Base-by-base conservation (phyloP, 2,888 invertebrate species). In the Epinotia brunnichana region DNA sequence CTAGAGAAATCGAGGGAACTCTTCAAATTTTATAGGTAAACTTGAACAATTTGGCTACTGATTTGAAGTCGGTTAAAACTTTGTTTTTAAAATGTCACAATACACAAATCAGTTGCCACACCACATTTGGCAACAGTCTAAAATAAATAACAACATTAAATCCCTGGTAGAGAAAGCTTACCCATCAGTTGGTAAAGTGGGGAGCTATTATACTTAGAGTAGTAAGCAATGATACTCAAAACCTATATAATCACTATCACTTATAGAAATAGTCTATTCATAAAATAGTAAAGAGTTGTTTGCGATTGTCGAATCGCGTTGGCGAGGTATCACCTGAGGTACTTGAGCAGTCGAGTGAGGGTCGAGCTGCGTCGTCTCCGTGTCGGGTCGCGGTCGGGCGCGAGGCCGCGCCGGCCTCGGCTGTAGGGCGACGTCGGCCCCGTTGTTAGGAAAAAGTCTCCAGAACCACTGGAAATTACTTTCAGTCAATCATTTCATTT, bases 401-500 rank as follows among this genome's bases (percentile, higher is more conserved):
- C 81, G 29, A 85, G 75, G 1, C 92, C 92, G 11, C 79, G 80
- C 0, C 48, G 10, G 0, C 89, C 90, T 78, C 81, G 83, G 4
- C 87, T 87, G 76, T 77, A 92, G 0, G 85, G 85, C 0, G 87
- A 73, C 0, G 76, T 75, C 0, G 80, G 15, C 61, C 87, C 87
- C 11, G 93, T 93, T 0, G 82, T 83, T 17, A 93, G 80, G 78
- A 81, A 93, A 76, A 80, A 92, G 81, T 91, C 89, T 15, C 92
- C 93, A 73, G 80, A 81, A 3, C 88, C 86, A 35, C 93, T 93
- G 88, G 48, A n/a, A n/a, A n/a, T n/a, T n/a, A n/a, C n/a, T n/a
- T n/a, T n/a, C n/a, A n/a, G n/a, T n/a, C n/a, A n/a, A n/a, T n/a
- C n/a, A n/a, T n/a, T n/a, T n/a, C n/a, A n/a, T n/a, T n/a, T n/a